Evolutionary conservation across 2,888 invertebrate species (phyloP).

Genomic region (Adelphocoris suturalis): DNA sequence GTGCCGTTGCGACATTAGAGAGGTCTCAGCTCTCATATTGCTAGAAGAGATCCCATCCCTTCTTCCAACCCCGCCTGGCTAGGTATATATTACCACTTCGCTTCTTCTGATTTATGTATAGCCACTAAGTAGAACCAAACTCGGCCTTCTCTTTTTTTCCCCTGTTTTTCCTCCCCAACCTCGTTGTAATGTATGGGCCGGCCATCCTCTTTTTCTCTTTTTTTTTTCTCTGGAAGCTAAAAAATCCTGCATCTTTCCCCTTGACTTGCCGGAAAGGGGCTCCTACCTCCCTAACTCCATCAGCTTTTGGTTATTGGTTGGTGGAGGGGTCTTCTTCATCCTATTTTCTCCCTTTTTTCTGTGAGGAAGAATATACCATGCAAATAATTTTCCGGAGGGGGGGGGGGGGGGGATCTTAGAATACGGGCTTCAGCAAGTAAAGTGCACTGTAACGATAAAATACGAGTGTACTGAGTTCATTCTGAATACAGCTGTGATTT

Average conservation of each 20-base stretch:
- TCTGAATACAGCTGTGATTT: too few relatives aligned
- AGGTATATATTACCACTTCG: slow-evolving; percentile 71
- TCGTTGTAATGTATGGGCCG: slow-evolving; percentile 67
- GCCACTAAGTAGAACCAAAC: slow-evolving; percentile 71
- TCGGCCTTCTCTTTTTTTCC: slow-evolving; percentile 29
- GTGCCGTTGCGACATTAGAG: slow-evolving; percentile 70
- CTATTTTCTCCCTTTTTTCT: not conserved
- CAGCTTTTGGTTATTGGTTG: slow-evolving; percentile 58
- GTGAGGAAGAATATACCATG: slow-evolving; percentile 22
- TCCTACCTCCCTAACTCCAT: slow-evolving; percentile 36
- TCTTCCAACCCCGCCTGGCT: slow-evolving; percentile 34
- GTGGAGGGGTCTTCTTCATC: not conserved
- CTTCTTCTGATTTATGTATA: slow-evolving; percentile 71
- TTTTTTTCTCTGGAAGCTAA: slow-evolving; percentile 52
- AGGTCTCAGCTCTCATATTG: slow-evolving; percentile 68
- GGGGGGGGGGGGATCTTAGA: not conserved
- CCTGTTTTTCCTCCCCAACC: not conserved
- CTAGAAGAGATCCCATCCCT: slow-evolving; percentile 57
- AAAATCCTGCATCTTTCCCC: slow-evolving; percentile 48
- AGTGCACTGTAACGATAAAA: not conserved
- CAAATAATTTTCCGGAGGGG: slow-evolving; percentile 38
- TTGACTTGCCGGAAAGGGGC: slow-evolving; percentile 17
- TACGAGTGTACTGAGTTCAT: not conserved
- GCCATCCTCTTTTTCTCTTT: slow-evolving; percentile 53
- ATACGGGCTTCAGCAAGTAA: not conserved